Conservation (phyloP, 2,888 invertebrate genomes). For the Myopa tessellatipennis region DNA sequence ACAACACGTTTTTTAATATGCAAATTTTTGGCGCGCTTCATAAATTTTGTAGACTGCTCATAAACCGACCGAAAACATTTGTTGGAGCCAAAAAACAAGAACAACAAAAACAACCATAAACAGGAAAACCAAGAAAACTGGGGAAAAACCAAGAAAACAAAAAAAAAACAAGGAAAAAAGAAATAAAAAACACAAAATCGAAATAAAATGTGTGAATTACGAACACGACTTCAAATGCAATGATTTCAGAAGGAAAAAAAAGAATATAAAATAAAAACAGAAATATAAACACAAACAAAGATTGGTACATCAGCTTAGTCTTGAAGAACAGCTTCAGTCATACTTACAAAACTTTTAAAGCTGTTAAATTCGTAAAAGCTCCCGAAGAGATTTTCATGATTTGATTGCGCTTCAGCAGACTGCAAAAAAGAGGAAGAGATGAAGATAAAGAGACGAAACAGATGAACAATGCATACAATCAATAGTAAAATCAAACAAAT, state of each 20-base stretch:
- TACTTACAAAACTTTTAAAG: slow-evolving; percentile 89
- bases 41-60: slow-evolving; percentile 20
- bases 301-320: background rate
- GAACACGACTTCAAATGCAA: slow-evolving; percentile 22
- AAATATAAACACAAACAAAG: background rate
- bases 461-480: no score
- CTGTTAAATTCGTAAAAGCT: slow-evolving; percentile 83
- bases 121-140: background rate
- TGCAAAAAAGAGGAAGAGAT: slow-evolving; percentile 68
- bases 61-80: background rate
- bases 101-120: slow-evolving; percentile 2
- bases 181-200: background rate
- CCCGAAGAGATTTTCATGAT: slow-evolving; percentile 81
- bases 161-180: background rate
- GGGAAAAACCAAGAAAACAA: background rate
- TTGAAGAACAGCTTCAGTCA: no score
- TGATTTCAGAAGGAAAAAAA: background rate
- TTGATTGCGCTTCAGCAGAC: slow-evolving; percentile 87
- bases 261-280: background rate
- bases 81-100: background rate
- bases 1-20: background rate
- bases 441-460: background rate
- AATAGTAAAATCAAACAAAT: background rate
- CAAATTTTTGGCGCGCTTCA: slow-evolving; percentile 13
- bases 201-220: slow-evolving; percentile 8